Evolutionary conservation across 2,113 vertebrate genomes (phyloP), one percentile per base, ranked within the genome.

Genomic region (Mystacornis crossleyi): DNA sequence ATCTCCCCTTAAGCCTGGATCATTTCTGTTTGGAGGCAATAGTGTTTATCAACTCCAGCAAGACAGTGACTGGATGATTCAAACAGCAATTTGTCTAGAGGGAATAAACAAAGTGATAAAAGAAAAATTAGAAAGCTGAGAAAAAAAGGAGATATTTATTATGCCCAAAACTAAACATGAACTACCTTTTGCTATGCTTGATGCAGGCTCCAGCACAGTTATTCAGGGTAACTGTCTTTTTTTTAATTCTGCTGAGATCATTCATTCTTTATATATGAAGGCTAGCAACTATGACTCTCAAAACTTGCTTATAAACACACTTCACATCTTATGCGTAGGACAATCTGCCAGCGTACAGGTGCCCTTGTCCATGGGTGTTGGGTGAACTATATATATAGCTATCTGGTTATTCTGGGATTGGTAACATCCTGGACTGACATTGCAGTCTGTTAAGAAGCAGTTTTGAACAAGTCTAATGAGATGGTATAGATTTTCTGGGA

Each of bases 371-470:
- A 47, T 25, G 48, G 38, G 14, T 48, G 62, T 80, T 94, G 82
- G 38, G 60, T 73, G 79, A 94, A 70, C 81, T 72, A 89, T 53
- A 81, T 69, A 90, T 91, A 86, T 50, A 95, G 82, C 84, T 82
- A 73, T 90, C 75, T 86, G 60, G 64, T 95, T 96, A 92, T 93
- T 95, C 88, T 92, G 72, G 88, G 92, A 78, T n/a, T 64, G 53
- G 40, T 90, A 67, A 72, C 73, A 86, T 74, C 73, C 92, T 86
- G 53, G 61, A 64, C n/a, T 90, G 90, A 95, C 85, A 95, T 4
- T 79, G 73, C 69, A 93, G 66, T 88, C 72, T 94, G 82, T 90
- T 61, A 78, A 90, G 60, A 86, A 84, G 80, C 67, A 60, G n/a
- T 90, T 94, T 83, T 64, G 88, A 96, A 71, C 34, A 65, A 86